Base-by-base conservation (phyloP, 1,140 invertebrate species). In the Elysia chlorotica region DNA sequence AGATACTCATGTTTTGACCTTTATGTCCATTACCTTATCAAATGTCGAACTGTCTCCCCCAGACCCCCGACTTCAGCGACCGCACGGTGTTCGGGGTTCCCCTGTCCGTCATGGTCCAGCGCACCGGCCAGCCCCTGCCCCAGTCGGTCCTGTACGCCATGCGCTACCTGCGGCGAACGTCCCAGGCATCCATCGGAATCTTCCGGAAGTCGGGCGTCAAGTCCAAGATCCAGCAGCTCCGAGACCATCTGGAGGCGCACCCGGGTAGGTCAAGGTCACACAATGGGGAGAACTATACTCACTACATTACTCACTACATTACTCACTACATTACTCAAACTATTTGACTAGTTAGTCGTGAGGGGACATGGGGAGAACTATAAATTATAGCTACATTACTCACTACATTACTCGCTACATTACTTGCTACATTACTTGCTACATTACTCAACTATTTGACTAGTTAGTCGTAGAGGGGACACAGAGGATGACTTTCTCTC, bases 21-120 rank as follows among this genome's bases (percentile, higher is more conserved):
- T n/a, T n/a, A n/a, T n/a, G n/a, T n/a, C n/a, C n/a, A n/a, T n/a
- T n/a, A n/a, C n/a, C n/a, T n/a, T n/a, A n/a, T n/a, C n/a, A n/a
- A n/a, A n/a, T n/a, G n/a, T n/a, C n/a, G n/a, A n/a, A n/a, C n/a
- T n/a, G n/a, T n/a, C 41, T n/a, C 10, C 28, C 25, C 2, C 59
- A 71, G 69, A 90, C 92, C 28, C 94, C 95, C 0, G 94, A 96
- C 85, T 96, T 96, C 84, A 82, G 74, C 25, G 95, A 96, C 86
- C 95, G 95, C 84, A 93, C 92, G 31, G 93, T 97, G 0, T 97
- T 97, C 84, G 96, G 95, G 0, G 93, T 97, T 1, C 95, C 96
- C 0, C 87, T 97, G 0, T 88, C 93, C 0, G 88, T 96, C 21
- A 93, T 93, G 1, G 88, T 96, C 5, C 95, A 96, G 85, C 91